phyloP scores from a whole-genome alignment of 2,888 invertebrate genomes.

The Dyspetes luteomarginatus region DNA sequence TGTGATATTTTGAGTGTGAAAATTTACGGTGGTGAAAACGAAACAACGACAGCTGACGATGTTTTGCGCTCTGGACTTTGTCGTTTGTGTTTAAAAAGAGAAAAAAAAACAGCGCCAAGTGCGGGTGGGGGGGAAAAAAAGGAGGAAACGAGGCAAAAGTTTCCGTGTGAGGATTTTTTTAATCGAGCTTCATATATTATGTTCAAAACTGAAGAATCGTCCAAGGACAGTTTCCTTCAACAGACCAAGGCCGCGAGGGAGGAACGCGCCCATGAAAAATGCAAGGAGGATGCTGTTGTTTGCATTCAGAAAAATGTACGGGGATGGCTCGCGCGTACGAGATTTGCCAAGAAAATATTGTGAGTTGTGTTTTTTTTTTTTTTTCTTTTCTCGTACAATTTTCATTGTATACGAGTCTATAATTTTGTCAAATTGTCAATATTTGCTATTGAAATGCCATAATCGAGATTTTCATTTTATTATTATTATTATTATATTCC shows the following conservation, averaged over 20 bases:
- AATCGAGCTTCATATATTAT: slow-evolving; percentile 80
- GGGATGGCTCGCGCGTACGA: slow-evolving; percentile 89
- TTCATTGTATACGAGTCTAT: too few species aligned
- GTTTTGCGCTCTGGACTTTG: slow-evolving; percentile 62
- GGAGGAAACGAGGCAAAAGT: background rate
- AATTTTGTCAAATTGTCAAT: background rate
- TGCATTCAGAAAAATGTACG: slow-evolving; percentile 90
- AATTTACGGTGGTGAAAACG: too few species aligned
- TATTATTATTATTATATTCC: too few species aligned
- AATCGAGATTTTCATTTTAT: too few species aligned
- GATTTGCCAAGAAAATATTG: slow-evolving; percentile 88
- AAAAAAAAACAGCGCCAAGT: too few species aligned
- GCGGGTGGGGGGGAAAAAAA: background rate
- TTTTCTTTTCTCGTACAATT: too few species aligned
- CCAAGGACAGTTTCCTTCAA: slow-evolving; percentile 92
- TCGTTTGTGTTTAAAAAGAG: background rate
- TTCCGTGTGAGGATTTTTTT: background rate
- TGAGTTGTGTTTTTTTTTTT: slow-evolving; percentile 85
- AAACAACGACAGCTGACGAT: slow-evolving; percentile 72
- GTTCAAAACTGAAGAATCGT: slow-evolving; percentile 87
- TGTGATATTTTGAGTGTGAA: slow-evolving; percentile 41
- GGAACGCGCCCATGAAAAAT: slow-evolving; percentile 94
- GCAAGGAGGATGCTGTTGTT: slow-evolving; percentile 89
- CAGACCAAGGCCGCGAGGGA: slow-evolving; percentile 96
- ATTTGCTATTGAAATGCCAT: background rate